phyloP scores from a whole-genome alignment of 1,140 invertebrate species.

The Philaenus spumarius region DNA sequence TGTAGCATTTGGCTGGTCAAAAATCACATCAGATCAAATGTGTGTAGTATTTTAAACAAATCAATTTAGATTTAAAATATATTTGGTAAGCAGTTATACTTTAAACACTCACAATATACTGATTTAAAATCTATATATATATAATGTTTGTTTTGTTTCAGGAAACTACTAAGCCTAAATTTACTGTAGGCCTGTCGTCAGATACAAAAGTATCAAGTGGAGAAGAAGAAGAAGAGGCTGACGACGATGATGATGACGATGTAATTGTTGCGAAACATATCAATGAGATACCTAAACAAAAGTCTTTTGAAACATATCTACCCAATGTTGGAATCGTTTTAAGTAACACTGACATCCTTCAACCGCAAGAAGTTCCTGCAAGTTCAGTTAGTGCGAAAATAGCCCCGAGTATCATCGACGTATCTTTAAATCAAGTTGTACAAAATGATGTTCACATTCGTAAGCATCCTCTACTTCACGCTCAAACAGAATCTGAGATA shows the following conservation, averaged over 20 bases:
- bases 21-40: no score
- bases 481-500: not conserved
- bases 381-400: not conserved
- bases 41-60: no score
- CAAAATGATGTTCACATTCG: not conserved
- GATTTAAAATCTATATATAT: no score
- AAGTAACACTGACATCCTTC: slow-evolving; percentile 32
- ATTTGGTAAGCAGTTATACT: no score
- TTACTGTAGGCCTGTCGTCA: not conserved
- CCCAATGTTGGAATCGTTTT: slow-evolving; percentile 59
- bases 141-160: not conserved
- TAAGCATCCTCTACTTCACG: not conserved
- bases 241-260: slow-evolving; percentile 44
- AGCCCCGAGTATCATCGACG: not conserved
- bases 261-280: slow-evolving; percentile 46
- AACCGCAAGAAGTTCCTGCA: not conserved
- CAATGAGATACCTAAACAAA: slow-evolving; percentile 35
- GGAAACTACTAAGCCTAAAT: not conserved
- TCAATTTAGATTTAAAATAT: no score
- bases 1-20: no score
- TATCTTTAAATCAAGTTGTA: not conserved
- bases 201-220: no score
- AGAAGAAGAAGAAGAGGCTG: not conserved
- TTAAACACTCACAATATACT: no score
- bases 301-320: slow-evolving; percentile 45